Conservation (phyloP, 2,888 invertebrate species). For the Gnatocerus cornutus region DNA sequence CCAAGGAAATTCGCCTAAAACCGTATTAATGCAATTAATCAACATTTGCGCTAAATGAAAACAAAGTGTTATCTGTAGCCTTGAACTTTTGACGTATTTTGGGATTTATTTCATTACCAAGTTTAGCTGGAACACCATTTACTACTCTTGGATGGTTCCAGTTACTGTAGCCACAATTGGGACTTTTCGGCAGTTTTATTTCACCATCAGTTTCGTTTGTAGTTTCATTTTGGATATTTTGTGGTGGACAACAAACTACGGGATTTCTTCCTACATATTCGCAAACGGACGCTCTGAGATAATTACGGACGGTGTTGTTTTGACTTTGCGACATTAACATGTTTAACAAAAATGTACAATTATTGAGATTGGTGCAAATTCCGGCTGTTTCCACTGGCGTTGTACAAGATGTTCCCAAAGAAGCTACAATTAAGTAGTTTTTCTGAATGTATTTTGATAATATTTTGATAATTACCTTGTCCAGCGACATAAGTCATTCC, state of each 20-base stretch:
- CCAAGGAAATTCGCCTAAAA: constrained; percentile 86
- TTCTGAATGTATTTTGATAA: not conserved
- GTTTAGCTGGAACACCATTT: constrained; percentile 37
- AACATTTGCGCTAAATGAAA: not conserved
- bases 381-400: constrained; percentile 73
- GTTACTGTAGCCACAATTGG: constrained; percentile 76
- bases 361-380: constrained; percentile 72
- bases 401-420: constrained; percentile 67
- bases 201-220: not conserved
- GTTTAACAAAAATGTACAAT: constrained; percentile 72
- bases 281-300: constrained; percentile 80
- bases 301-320: constrained; percentile 71
- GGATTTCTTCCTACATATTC: constrained; percentile 79
- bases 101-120: constrained; percentile 7
- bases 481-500: not conserved
- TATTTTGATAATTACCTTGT: constrained; percentile 7
- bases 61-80: constrained; percentile 10
- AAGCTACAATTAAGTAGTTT: not conserved
- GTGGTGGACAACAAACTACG: constrained; percentile 76
- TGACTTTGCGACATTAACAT: constrained; percentile 70
- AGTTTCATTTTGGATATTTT: constrained; percentile 3
- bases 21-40: constrained; percentile 10
- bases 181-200: constrained; percentile 63
- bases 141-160: constrained; percentile 13
- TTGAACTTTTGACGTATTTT: constrained; percentile 11